Conservation (phyloP, 2,797 vertebrate genomes). For the Dromococcyx pavoninus region DNA sequence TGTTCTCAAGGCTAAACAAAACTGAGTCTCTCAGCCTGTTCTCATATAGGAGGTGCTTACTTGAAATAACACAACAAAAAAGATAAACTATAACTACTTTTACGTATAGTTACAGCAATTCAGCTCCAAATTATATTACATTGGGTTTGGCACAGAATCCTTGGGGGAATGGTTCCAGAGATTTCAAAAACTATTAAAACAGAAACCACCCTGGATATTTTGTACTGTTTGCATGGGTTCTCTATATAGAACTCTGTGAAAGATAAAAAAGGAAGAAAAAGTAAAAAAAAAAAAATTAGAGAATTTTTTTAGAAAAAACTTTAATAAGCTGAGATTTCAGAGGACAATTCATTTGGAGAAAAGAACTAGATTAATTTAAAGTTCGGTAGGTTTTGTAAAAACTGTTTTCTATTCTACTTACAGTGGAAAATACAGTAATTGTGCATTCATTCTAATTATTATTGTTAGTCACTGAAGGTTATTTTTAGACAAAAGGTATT, state of each 20-base stretch:
- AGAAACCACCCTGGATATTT: neutral
- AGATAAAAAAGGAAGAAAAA: neutral
- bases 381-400: neutral
- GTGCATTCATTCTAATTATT: neutral
- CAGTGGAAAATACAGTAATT: neutral
- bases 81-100: neutral
- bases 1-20: no score
- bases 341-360: neutral
- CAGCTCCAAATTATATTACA: neutral
- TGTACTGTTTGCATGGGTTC: neutral
- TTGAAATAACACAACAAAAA: neutral
- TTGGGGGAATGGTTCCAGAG: neutral
- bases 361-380: neutral
- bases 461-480: neutral
- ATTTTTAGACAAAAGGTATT: neutral
- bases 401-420: neutral
- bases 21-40: no score
- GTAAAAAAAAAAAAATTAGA: neutral
- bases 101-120: neutral
- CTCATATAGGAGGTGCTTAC: no score
- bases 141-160: neutral
- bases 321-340: neutral
- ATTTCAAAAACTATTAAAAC: neutral
- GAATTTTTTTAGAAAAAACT: accelerated
- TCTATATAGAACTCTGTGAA: neutral